Evolutionary conservation across 2,888 invertebrate species (phyloP).

Genomic region (Nezara viridula): DNA sequence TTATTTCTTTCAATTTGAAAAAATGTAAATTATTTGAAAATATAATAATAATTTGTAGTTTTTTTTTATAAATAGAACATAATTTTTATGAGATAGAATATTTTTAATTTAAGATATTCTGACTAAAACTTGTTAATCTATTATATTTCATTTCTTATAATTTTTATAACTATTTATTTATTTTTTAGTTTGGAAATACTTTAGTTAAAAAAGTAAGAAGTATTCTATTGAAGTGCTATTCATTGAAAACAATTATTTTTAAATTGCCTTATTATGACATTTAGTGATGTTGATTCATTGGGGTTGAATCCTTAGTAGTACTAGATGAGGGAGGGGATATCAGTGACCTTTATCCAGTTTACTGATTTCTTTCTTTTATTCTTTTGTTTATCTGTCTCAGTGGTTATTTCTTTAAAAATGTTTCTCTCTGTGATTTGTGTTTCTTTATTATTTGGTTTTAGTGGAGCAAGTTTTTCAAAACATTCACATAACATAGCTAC

Average conservation of each 20-base stretch:
- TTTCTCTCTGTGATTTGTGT: neutral
- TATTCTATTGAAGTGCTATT: too few relatives aligned
- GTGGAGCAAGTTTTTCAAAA: neutral
- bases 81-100: too few relatives aligned
- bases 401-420: neutral
- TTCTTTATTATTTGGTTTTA: neutral
- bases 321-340: neutral
- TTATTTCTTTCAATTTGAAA: too few relatives aligned
- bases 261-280: neutral
- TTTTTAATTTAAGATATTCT: neutral
- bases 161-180: neutral
- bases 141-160: neutral
- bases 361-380: conserved; percentile 20
- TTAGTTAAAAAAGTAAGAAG: neutral
- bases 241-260: neutral
- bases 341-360: conserved; percentile 42
- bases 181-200: neutral
- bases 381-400: conserved; percentile 19
- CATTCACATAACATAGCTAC: neutral
- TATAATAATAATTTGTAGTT: too few relatives aligned
- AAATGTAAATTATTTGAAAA: too few relatives aligned
- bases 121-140: too few relatives aligned
- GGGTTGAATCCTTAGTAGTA: conserved; percentile 32
- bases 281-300: conserved; percentile 15
- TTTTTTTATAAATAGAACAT: too few relatives aligned